Base-by-base conservation (phyloP, 2,888 invertebrate species). In the Bellardia bayeri region DNA sequence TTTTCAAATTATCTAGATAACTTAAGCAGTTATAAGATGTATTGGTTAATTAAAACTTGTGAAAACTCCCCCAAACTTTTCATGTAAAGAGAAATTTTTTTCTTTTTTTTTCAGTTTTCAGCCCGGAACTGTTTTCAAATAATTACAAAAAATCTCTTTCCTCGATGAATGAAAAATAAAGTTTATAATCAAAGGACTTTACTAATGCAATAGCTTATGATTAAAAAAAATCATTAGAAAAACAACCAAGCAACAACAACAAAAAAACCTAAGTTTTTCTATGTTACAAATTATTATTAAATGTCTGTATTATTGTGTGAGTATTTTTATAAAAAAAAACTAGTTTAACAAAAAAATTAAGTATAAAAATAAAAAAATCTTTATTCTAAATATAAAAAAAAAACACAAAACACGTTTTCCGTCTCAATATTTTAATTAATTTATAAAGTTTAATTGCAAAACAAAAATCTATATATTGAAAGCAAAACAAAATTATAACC, bases 291-390 rank as follows among this genome's bases (percentile, higher is more conserved):
- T 85, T 82, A 82, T 72, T 82, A 86, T 80, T 80, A 82, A 78
- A 75, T 85, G 82, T 87, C 82, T 82, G 85, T 85, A 87, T 87
- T 82, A 85, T 82, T 87, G 85, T 87, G 87, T 85, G 82, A 87
- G 78, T 82, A 85, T 82, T 82, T 75, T 82, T 82, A 71, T 42
- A 66, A 64, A 58, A 85, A 75, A 54, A 68, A 45, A 30, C 45
- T 87, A 87, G 45, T 66, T 84, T 72, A 72, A 11, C 8, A 42
- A 69, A 11, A 45, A 42, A 69, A 66, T 81, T 87, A 78, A 66
- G 68, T 82, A 80, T 71, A 78, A 75, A 79, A 49, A 56, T 11
- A 11, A 37, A 63, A 63, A 71, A 76, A 72, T 54, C 30, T 82
- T 78, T 82, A 74, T 82, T 78, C 71, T 66, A 78, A 72, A 71